Percentiles rank a stretch among this genome's conserved stretches.
Evolutionary conservation across 2,888 invertebrate species (phyloP).

Genomic region (Mythimna lalbum): DNA sequence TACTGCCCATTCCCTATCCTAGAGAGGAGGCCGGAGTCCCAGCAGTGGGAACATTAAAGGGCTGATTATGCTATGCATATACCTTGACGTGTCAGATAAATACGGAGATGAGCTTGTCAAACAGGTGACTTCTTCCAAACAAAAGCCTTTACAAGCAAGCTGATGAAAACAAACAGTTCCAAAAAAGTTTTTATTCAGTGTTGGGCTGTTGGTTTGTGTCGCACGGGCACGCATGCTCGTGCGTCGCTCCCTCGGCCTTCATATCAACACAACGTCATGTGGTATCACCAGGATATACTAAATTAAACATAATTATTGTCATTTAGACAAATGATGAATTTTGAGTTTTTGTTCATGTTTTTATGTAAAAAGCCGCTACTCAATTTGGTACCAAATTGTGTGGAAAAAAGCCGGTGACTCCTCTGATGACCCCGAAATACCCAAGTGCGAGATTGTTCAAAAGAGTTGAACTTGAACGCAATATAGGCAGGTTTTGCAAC

Average conservation of each 20-base stretch:
- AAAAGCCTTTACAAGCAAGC: slow-evolving; percentile 1
- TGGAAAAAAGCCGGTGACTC: neutral
- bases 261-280: slow-evolving; percentile 70
- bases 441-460: too few species aligned
- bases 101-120: neutral
- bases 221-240: slow-evolving; percentile 68
- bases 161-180: neutral
- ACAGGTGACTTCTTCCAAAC: neutral
- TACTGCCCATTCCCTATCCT: too few species aligned
- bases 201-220: slow-evolving; percentile 47
- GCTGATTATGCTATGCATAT: too few species aligned
- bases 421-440: too few species aligned
- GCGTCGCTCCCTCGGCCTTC: slow-evolving; percentile 75
- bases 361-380: too few species aligned
- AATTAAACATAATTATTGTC: slow-evolving; percentile 12
- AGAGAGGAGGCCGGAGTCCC: too few species aligned
- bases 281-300: slow-evolving; percentile 31
- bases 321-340: slow-evolving; percentile 12
- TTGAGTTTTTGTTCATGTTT: neutral
- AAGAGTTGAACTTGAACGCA: too few species aligned
- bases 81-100: too few species aligned
- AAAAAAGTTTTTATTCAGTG: too few species aligned
- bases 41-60: too few species aligned
- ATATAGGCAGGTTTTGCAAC: too few species aligned
- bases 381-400: neutral